A percentile compares a stretch with the other conserved stretches of the same genome.
phyloP scores from a whole-genome alignment of 1,140 invertebrate species.

The Ectropis grisescens region DNA sequence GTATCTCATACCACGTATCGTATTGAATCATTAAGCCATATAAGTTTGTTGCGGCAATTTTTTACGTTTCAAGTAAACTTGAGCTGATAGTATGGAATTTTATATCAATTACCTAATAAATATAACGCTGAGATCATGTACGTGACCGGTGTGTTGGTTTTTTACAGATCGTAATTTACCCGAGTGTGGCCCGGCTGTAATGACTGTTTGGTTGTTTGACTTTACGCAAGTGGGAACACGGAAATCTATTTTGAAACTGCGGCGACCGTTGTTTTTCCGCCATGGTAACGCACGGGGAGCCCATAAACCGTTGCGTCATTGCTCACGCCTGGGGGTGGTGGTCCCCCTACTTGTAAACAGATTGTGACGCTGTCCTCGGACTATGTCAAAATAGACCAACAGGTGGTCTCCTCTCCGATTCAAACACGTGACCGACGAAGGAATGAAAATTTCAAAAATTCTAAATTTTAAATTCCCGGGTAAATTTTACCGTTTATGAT shows the following conservation, averaged over 20 bases:
- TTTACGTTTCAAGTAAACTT: too few species aligned
- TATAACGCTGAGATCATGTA: too few species aligned
- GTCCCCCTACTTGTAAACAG: conserved; percentile 58
- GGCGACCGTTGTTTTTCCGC: conserved; percentile 54
- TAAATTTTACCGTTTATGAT: conserved; percentile 4
- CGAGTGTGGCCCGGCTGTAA: conserved; percentile 17
- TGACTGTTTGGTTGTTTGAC: conserved; percentile 29
- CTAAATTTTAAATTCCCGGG: conserved; percentile 11
- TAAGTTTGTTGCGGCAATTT: too few species aligned
- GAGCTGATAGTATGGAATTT: too few species aligned
- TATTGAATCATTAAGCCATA: too few species aligned
- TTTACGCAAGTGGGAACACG: conserved; percentile 32
- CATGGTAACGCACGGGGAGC: conserved; percentile 45
- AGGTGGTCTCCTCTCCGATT: conserved; percentile 38
- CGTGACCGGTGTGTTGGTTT: conserved; percentile 9
- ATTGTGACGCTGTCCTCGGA: conserved; percentile 48
- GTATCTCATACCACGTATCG: too few species aligned
- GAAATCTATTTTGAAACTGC: conserved; percentile 53
- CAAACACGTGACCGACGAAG: too few species aligned
- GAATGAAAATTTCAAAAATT: conserved; percentile 8
- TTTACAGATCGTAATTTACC: conserved; percentile 20
- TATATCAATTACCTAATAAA: too few species aligned
- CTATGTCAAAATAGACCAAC: conserved; percentile 53
- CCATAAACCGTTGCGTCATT: conserved; percentile 60
- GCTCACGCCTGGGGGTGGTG: conserved; percentile 29